Percentiles rank a stretch among this genome's conserved stretches.
phyloP scores from a whole-genome alignment of 2,888 invertebrate genomes.

The Cantharis lateralis region DNA sequence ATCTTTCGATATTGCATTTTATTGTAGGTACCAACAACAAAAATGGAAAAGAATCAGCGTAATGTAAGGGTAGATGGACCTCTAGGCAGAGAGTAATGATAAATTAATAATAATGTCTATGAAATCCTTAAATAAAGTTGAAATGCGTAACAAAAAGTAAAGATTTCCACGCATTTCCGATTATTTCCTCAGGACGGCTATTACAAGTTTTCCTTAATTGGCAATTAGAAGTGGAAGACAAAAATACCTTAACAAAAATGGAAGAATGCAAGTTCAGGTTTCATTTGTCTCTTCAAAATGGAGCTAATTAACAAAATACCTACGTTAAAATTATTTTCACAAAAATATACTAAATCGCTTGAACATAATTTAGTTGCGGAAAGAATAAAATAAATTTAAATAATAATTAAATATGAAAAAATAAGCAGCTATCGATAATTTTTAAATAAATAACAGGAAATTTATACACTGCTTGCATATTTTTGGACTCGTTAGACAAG shows the following conservation, averaged over 20 bases:
- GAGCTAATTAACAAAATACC: background rate
- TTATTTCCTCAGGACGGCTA: background rate
- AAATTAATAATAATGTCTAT: too few relatives aligned
- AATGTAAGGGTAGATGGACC: too few relatives aligned
- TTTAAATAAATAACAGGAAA: conserved; percentile 3
- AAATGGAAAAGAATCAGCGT: background rate
- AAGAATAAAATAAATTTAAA: too few relatives aligned
- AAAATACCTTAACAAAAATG: background rate
- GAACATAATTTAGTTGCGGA: background rate
- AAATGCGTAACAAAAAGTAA: background rate
- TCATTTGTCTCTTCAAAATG: background rate
- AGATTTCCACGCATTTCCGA: background rate
- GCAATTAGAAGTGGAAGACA: background rate
- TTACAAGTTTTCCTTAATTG: background rate
- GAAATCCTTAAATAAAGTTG: too few relatives aligned
- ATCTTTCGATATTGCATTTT: conserved; percentile 4
- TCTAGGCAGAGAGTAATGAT: too few relatives aligned
- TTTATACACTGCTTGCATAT: background rate
- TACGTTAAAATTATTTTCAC: background rate
- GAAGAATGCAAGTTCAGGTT: background rate
- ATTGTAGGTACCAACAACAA: background rate
- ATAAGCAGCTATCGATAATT: background rate
- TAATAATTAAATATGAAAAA: background rate
- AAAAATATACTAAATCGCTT: background rate
- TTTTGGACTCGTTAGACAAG: background rate